Base-by-base conservation (phyloP, 2,113 vertebrate species). In the Amphilophus citrinellus region DNA sequence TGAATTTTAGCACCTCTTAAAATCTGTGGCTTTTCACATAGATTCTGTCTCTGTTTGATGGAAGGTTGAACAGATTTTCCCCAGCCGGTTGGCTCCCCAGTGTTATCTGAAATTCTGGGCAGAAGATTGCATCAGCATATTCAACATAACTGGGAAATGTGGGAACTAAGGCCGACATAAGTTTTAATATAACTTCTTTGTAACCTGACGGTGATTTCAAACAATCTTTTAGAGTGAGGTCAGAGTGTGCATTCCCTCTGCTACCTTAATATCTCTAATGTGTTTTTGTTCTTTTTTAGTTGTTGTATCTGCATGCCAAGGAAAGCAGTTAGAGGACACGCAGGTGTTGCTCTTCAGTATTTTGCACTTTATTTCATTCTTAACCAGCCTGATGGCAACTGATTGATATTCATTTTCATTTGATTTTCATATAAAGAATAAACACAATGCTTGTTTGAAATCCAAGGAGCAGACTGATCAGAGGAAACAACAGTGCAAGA, bases 91-190 rank as follows among this genome's bases (percentile, higher is more conserved):
- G 62, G 30, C 60, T 75, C 85, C 84, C 81, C 20, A 17, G 75
- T 83, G 84, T 75, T 86, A 27, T 77, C 62, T 86, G 83, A 91
- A 91, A 91, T 82, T 44, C 71, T 58, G 76, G 66, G 80, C 76
- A 73, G 62, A 76, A 78, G 82, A 92, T 93, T 93, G 75, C 88
- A 92, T 94, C 90, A 90, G 82, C 88, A 87, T 88, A 89, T 90
- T 91, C 80, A 89, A 76, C 82, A 86, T 22, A 77, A 87, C 75
- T 82, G 61, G 50, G 11, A 73, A 89, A 84, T 79, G 77, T 82
- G 68, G 62, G 77, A 85, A 85, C 83, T 47, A 18, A 82, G 62
- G 77, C 7, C 10, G 1, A 1, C 14, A 37, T 50, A 62, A 53
- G 32, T 60, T 86, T 83, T 10, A 65, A 60, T 87, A 61, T 42